A percentile compares a stretch with the other conserved stretches of the same genome.
phyloP scores from a whole-genome alignment of 2,888 invertebrate genomes.

The Thereva unica region DNA sequence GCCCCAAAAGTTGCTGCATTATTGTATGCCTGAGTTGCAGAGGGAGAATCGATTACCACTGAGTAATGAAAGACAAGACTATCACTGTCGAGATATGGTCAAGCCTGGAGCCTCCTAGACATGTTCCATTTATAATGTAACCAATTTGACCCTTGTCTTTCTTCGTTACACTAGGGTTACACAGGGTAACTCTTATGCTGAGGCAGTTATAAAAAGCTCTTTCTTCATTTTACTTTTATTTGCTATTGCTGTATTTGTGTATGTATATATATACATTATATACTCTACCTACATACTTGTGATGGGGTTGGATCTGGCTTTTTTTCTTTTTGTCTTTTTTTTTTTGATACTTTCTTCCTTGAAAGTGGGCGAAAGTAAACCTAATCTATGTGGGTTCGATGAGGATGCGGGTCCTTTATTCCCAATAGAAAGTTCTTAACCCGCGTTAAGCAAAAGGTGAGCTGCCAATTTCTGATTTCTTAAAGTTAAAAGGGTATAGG shows the following conservation, averaged over 20 bases:
- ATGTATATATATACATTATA: too few species aligned
- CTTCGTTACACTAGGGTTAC: constrained; percentile 28
- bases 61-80: background rate
- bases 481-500: constrained; percentile 20
- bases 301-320: background rate
- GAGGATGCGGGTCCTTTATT: constrained; percentile 20
- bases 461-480: constrained; percentile 29
- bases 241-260: too few species aligned
- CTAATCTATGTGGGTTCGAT: constrained; percentile 30
- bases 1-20: too few species aligned
- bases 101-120: background rate
- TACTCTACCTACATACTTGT: too few species aligned
- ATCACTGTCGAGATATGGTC: background rate
- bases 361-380: constrained; percentile 19
- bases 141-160: constrained; percentile 34
- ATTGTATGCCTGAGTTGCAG: constrained; percentile 5
- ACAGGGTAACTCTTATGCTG: background rate
- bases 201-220: too few species aligned
- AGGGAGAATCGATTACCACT: constrained; percentile 22
- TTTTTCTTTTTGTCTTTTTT: background rate
- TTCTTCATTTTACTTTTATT: too few species aligned
- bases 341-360: background rate
- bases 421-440: constrained; percentile 21
- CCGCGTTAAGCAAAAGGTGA: constrained; percentile 27
- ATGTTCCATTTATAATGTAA: constrained; percentile 31